Conservation (phyloP, 2,797 vertebrate species). For the Oryzias sinensis region DNA sequence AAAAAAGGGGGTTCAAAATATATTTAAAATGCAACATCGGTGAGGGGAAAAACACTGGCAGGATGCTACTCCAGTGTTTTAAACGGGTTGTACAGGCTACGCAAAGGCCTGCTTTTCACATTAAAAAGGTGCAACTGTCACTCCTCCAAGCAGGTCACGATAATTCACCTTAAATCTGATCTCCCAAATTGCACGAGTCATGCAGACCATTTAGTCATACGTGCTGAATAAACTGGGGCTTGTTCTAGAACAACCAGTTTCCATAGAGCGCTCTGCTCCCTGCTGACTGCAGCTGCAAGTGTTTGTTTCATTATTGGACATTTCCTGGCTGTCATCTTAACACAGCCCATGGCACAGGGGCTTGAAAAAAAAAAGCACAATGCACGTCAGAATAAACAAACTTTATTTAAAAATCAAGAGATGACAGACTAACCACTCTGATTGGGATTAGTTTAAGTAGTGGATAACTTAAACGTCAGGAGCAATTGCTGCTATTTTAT, state of each 20-base stretch:
- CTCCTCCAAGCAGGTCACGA: not conserved
- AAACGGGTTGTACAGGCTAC: slow-evolving; percentile 1
- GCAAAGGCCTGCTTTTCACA: slow-evolving; percentile 6
- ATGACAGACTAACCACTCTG: too few species aligned
- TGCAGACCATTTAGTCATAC: slow-evolving; percentile 12
- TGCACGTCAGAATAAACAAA: slow-evolving; percentile 6
- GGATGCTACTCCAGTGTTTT: not conserved
- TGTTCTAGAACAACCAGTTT: slow-evolving; percentile 37
- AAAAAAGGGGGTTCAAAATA: not conserved
- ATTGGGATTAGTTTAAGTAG: not conserved
- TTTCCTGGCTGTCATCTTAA: slow-evolving; percentile 67
- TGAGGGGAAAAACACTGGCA: too few species aligned
- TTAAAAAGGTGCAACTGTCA: not conserved
- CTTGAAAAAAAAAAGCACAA: slow-evolving; percentile 51
- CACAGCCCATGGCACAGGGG: slow-evolving; percentile 55
- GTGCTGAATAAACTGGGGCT: slow-evolving; percentile 22
- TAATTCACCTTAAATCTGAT: slow-evolving; percentile 6
- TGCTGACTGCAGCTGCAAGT: slow-evolving; percentile 39
- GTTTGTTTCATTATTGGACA: slow-evolving; percentile 62
- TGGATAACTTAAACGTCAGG: slow-evolving; percentile 1
- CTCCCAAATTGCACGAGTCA: slow-evolving; percentile 1
- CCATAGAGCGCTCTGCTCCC: slow-evolving; percentile 35
- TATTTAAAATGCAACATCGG: too few species aligned
- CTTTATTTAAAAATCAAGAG: too few species aligned
- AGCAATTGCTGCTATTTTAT: slow-evolving; percentile 18